Evolutionary conservation across 2,113 vertebrate genomes (phyloP).

Genomic region (Callospermophilus lateralis): DNA sequence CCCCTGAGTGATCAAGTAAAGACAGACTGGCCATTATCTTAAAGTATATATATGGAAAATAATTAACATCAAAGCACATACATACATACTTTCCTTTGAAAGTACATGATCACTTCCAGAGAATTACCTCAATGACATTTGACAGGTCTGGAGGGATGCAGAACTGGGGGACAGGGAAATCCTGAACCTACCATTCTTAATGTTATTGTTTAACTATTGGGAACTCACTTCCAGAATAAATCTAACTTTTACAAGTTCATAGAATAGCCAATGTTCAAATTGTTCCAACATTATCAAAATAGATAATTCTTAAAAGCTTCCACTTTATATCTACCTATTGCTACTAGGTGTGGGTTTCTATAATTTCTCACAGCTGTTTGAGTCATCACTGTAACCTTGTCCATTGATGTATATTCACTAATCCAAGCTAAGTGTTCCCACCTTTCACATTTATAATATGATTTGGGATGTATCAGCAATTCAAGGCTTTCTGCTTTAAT

Average conservation of each 20-base stretch:
- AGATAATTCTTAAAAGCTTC: slow-evolving; percentile 79
- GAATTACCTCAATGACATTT: neutral
- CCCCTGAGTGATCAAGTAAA: neutral
- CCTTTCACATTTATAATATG: slow-evolving; percentile 82
- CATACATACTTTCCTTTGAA: neutral
- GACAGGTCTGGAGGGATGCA: neutral
- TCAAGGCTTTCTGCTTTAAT: slow-evolving; percentile 87
- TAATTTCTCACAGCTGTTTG: slow-evolving; percentile 82
- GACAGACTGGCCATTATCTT: neutral
- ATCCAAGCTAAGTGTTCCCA: slow-evolving; percentile 77
- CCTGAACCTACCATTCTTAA: neutral
- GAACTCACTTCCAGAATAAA: slow-evolving; percentile 37
- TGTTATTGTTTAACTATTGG: neutral
- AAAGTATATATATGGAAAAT: neutral
- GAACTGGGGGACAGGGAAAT: neutral
- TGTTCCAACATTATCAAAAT: slow-evolving; percentile 73
- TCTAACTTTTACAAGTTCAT: slow-evolving; percentile 50
- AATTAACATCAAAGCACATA: neutral
- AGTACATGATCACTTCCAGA: neutral
- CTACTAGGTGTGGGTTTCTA: slow-evolving; percentile 77
- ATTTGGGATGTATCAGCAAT: slow-evolving; percentile 85
- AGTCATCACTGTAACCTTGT: slow-evolving; percentile 83
- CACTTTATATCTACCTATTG: slow-evolving; percentile 74
- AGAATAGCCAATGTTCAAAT: neutral
- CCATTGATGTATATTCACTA: slow-evolving; percentile 84